Evolutionary conservation across 2,797 vertebrate genomes (phyloP).

Genomic region (Sebastes elongatus): DNA sequence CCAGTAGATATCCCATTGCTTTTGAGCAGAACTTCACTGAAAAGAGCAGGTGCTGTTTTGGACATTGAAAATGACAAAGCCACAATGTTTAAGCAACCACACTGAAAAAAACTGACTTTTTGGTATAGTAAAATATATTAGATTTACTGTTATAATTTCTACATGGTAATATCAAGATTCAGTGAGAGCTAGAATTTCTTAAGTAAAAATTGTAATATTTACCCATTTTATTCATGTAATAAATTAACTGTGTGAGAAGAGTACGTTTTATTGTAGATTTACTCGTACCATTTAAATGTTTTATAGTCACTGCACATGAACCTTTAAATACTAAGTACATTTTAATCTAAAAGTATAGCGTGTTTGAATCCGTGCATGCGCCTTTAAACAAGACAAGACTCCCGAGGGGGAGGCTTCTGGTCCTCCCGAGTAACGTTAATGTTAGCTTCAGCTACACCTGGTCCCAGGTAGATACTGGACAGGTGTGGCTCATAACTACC

Average conservation of each 20-base stretch:
- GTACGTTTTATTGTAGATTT: too few species aligned
- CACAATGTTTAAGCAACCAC: too few species aligned
- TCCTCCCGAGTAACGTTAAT: too few species aligned
- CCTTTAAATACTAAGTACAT: slow-evolving; percentile 8
- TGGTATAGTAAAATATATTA: too few species aligned
- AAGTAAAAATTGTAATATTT: not conserved
- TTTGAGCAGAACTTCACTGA: too few species aligned
- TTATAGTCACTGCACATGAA: slow-evolving; percentile 13
- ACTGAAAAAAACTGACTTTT: too few species aligned
- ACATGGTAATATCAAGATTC: slow-evolving; percentile 23
- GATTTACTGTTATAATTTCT: not conserved
- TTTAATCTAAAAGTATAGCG: not conserved
- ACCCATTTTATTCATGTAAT: too few species aligned
- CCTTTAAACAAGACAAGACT: not conserved
- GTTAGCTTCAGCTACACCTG: not conserved
- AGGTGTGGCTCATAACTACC: not conserved
- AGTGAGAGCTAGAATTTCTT: slow-evolving; percentile 5
- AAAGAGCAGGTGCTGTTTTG: too few species aligned
- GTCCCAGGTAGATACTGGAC: not conserved
- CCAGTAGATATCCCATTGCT: too few species aligned
- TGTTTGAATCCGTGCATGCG: not conserved
- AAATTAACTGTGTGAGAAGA: too few species aligned
- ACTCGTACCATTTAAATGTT: slow-evolving; percentile 8
- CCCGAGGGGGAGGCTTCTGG: too few species aligned
- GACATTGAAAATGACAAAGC: too few species aligned